Percentiles rank a stretch among this genome's conserved stretches.
These are phyloP conservation scores for Malthinus seriepunctatus DNA, from an alignment of 2,888 invertebrate genomes.

Conservation along the genomic window DNA sequence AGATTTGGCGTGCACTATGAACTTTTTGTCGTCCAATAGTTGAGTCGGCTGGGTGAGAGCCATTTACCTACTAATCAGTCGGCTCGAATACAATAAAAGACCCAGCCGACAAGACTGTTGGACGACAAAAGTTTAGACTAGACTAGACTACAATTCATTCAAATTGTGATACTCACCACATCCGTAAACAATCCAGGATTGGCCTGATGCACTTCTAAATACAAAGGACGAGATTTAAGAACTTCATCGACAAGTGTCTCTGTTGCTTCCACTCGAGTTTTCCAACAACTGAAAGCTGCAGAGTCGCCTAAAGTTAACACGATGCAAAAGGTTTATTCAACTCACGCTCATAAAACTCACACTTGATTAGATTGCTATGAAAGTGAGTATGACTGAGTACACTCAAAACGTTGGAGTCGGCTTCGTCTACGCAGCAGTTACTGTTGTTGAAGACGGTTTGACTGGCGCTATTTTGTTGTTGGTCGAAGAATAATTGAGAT, in stretches of 20 bases:
- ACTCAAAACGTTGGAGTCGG: background rate
- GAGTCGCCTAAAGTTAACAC: background rate
- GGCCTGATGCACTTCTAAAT: constrained; percentile 43
- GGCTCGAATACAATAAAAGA: too few relatives aligned
- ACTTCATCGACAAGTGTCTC: constrained; percentile 42
- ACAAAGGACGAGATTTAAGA: constrained; percentile 42
- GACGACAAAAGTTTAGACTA: too few relatives aligned
- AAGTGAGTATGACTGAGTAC: background rate
- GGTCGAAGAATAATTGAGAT: background rate
- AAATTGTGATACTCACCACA: constrained; percentile 36
- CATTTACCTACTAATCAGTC: too few relatives aligned
- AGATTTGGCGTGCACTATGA: too few relatives aligned
- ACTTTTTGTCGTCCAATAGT: too few relatives aligned
- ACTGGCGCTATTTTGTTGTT: background rate
- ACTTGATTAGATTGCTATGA: background rate
- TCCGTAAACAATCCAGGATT: constrained; percentile 49
- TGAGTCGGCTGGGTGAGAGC: too few relatives aligned
- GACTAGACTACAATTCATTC: too few relatives aligned
- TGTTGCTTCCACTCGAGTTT: constrained; percentile 12
- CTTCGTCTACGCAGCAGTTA: background rate
- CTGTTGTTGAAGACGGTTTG: background rate
- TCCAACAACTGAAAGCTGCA: background rate
- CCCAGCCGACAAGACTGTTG: too few relatives aligned
- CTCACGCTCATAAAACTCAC: background rate
- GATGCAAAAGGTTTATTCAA: too few relatives aligned